Percentiles rank a stretch among this genome's conserved stretches.
phyloP scores from a whole-genome alignment of 1,140 invertebrate genomes.

The Formica exsecta region DNA sequence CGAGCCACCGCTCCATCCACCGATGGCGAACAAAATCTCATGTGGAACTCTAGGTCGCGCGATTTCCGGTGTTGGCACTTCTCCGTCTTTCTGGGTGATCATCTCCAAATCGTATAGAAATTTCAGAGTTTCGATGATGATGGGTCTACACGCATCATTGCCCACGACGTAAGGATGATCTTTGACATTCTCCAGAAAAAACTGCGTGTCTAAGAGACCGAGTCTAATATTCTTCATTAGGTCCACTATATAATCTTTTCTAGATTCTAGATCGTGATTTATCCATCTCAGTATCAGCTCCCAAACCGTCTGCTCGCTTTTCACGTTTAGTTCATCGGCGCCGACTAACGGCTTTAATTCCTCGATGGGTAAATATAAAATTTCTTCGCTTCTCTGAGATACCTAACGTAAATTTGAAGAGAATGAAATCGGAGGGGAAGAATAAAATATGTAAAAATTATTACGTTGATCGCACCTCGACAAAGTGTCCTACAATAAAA shows the following conservation, averaged over 20 bases:
- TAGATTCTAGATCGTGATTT: conserved; percentile 88
- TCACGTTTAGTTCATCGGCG: conserved; percentile 90
- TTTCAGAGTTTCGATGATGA: conserved; percentile 92
- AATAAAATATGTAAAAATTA: background rate
- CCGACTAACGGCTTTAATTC: conserved; percentile 91
- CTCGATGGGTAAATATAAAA: conserved; percentile 90
- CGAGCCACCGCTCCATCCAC: conserved; percentile 91
- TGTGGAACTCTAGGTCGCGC: conserved; percentile 90
- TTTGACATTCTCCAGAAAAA: conserved; percentile 91
- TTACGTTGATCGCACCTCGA: conserved; percentile 86
- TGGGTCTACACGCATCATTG: conserved; percentile 89
- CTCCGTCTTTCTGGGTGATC: conserved; percentile 88
- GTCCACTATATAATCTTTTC: conserved; percentile 89
- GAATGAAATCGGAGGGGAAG: background rate
- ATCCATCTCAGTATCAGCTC: conserved; percentile 89
- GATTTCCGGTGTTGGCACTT: conserved; percentile 89
- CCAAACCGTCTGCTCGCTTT: conserved; percentile 90
- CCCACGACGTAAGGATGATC: conserved; percentile 89
- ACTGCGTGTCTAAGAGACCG: conserved; percentile 94
- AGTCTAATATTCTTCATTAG: conserved; percentile 93
- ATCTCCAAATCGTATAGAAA: conserved; percentile 92
- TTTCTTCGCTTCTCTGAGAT: conserved; percentile 90
- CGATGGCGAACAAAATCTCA: conserved; percentile 91
- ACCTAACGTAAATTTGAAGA: conserved; percentile 71
- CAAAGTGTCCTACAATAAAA: conserved; percentile 92